Percentiles rank a stretch among this genome's conserved stretches.
Evolutionary conservation across 2,797 vertebrate genomes (phyloP).

Genomic region (Okamejei kenojei): DNA sequence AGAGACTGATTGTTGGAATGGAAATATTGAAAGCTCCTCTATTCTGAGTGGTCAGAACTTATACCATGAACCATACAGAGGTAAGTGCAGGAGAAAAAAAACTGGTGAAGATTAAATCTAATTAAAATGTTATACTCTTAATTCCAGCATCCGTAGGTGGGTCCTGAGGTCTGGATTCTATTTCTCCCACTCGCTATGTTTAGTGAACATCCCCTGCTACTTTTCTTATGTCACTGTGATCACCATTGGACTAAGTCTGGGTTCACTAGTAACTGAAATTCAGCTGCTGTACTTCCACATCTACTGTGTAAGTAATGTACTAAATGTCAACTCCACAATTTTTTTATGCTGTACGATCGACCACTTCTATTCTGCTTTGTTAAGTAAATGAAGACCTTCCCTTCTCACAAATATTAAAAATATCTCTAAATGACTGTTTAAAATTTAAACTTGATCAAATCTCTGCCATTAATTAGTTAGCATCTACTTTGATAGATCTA

Average conservation of each 20-base stretch:
- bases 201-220: constrained; percentile 61
- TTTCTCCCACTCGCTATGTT: constrained; percentile 75
- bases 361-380: neutral
- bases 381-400: neutral
- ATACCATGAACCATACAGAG: neutral
- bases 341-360: neutral
- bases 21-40: neutral
- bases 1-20: neutral
- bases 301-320: constrained; percentile 72
- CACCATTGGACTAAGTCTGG: constrained; percentile 70
- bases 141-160: constrained; percentile 65
- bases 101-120: neutral
- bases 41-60: neutral
- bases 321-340: neutral
- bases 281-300: constrained; percentile 88
- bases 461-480: neutral
- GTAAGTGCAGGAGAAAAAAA: neutral
- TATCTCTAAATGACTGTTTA: neutral
- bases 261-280: constrained; percentile 70
- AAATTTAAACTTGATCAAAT: neutral
- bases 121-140: neutral
- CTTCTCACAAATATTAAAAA: neutral
- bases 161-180: constrained; percentile 76
- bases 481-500: neutral
- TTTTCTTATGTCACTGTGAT: constrained; percentile 71